Conservation (phyloP, 2,797 vertebrate genomes). For the Molossus molossus region DNA sequence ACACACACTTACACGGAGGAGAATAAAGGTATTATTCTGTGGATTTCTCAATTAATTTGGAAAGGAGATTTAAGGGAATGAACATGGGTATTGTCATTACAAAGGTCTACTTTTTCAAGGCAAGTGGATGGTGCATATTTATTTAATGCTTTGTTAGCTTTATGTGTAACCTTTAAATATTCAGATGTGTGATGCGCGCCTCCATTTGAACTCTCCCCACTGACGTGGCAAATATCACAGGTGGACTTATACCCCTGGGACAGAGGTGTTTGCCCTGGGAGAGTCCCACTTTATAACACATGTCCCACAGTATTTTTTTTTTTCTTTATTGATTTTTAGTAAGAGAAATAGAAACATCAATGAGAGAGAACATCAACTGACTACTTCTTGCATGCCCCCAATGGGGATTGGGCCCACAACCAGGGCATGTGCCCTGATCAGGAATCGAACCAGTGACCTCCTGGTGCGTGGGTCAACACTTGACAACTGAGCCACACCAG, state of each 20-base stretch:
- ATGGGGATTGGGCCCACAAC: too few species aligned
- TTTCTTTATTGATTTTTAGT: too few species aligned
- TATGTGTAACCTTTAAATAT: neutral
- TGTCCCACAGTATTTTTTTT: too few species aligned
- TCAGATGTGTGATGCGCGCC: neutral
- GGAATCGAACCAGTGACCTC: too few species aligned
- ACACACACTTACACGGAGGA: neutral
- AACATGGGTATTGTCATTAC: neutral
- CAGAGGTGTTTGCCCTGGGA: neutral
- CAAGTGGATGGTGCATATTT: neutral
- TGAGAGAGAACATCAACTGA: too few species aligned
- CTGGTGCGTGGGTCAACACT: too few species aligned
- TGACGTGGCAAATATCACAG: neutral
- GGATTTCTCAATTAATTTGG: neutral
- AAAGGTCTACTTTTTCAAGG: neutral
- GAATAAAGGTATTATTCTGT: neutral
- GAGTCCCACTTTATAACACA: neutral
- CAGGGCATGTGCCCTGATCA: too few species aligned
- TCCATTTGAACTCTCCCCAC: neutral
- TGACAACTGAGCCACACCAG: too few species aligned
- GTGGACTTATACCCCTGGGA: neutral
- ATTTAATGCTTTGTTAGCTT: neutral
- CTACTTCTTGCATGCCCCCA: too few species aligned
- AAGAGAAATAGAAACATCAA: too few species aligned
- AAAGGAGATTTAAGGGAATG: neutral